Percentiles rank a stretch among this genome's conserved stretches.
phyloP scores from a whole-genome alignment of 2,888 invertebrate genomes.

The Magallana nippona region DNA sequence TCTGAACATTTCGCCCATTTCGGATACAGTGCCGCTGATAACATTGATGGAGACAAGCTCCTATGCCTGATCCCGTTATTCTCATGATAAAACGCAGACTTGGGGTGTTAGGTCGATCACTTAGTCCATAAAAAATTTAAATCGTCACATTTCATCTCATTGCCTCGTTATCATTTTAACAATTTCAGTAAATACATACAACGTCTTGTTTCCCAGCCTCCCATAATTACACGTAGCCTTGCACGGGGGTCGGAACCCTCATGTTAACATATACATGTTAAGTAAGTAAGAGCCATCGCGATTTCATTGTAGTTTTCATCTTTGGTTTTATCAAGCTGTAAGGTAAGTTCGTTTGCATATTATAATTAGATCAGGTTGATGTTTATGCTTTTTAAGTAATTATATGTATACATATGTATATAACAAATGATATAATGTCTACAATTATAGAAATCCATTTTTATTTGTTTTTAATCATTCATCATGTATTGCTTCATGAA shows the following conservation, averaged over 20 bases:
- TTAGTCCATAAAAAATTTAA: constrained; percentile 15
- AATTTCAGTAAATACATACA: not conserved
- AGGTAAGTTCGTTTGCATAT: too few relatives aligned
- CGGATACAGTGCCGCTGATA: not conserved
- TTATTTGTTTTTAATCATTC: too few relatives aligned
- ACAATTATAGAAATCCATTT: too few relatives aligned
- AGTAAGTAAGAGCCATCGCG: too few relatives aligned
- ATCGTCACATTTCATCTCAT: not conserved
- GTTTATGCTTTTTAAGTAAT: too few relatives aligned
- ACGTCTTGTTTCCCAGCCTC: not conserved
- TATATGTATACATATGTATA: too few relatives aligned
- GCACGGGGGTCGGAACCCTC: not conserved
- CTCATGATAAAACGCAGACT: not conserved
- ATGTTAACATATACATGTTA: too few relatives aligned
- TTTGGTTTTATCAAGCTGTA: too few relatives aligned
- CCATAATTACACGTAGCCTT: not conserved
- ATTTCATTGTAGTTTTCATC: too few relatives aligned
- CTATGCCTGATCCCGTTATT: not conserved
- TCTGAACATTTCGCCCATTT: constrained; percentile 15
- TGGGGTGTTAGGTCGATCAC: constrained; percentile 11
- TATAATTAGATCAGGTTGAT: too few relatives aligned
- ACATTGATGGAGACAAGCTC: constrained; percentile 14
- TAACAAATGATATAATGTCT: too few relatives aligned
- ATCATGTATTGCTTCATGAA: too few relatives aligned
- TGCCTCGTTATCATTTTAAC: constrained; percentile 9